These are phyloP conservation scores for Ianthella basta DNA, from an alignment of 37 sponge, comb jelly and placozoan genomes.

Conservation along the genomic window DNA sequence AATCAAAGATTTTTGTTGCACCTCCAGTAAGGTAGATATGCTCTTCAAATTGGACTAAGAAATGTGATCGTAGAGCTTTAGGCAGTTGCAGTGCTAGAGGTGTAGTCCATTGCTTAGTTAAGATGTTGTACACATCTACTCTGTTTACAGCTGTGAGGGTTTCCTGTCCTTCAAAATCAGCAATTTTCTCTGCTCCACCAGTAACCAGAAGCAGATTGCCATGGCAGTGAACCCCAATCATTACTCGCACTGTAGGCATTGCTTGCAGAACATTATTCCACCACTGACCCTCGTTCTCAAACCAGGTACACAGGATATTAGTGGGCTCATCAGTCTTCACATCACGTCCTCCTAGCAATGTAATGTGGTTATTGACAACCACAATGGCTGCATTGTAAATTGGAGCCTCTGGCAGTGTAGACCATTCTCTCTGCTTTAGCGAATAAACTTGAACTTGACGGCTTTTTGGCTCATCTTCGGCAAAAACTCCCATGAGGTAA, in stretches of 20 bases:
- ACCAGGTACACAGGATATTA: background rate
- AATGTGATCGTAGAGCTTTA: background rate
- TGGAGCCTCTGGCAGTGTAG: background rate
- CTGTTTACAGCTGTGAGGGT: background rate
- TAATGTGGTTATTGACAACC: background rate
- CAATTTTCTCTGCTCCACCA: background rate
- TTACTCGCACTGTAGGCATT: background rate
- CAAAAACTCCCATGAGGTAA: no score
- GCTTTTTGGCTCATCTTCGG: no score
- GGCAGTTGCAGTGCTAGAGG: background rate
- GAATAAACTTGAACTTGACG: no score
- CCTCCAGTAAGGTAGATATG: no score
- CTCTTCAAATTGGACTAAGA: no score
- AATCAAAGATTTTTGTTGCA: no score
- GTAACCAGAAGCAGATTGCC: background rate
- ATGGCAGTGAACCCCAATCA: background rate
- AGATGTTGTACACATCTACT: background rate
- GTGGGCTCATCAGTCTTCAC: background rate
- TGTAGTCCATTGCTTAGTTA: background rate
- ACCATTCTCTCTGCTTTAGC: no score
- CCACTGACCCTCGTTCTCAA: background rate
- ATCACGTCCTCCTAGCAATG: conserved; percentile 7
- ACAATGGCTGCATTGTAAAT: background rate
- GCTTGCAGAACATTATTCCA: background rate
- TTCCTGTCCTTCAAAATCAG: no score